Evolutionary conservation across 2,888 invertebrate species (phyloP).

Genomic region (Axea sp.): DNA sequence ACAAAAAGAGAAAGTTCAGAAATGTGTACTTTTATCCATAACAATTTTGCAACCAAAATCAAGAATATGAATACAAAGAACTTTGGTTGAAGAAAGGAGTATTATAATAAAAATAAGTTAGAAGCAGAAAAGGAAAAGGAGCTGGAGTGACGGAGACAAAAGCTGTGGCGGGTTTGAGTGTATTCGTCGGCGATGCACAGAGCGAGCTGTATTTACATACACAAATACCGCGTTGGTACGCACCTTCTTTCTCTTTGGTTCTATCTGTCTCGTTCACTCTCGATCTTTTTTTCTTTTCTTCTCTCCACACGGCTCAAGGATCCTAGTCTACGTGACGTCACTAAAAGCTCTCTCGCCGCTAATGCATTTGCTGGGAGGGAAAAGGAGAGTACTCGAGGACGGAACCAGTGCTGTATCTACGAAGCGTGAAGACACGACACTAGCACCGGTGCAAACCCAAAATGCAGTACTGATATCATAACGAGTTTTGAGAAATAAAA

Average conservation of each 20-base stretch:
- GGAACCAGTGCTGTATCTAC: slow-evolving; percentile 67
- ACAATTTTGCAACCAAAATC: slow-evolving; percentile 14
- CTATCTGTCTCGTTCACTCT: slow-evolving; percentile 15
- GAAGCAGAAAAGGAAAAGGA: slow-evolving; percentile 5
- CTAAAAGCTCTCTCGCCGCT: slow-evolving; percentile 72
- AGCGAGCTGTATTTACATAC: slow-evolving; percentile 55
- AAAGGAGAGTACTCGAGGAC: slow-evolving; percentile 65
- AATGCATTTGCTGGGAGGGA: slow-evolving; percentile 77
- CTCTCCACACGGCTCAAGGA: slow-evolving; percentile 56
- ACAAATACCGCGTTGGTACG: slow-evolving; percentile 35
- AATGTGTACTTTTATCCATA: slow-evolving; percentile 7
- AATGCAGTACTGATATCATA: slow-evolving; percentile 34
- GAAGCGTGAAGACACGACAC: slow-evolving; percentile 72
- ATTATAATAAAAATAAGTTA: slow-evolving; percentile 50
- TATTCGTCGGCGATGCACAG: slow-evolving; percentile 64
- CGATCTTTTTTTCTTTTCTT: slow-evolving; percentile 45
- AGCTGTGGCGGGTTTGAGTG: slow-evolving; percentile 69
- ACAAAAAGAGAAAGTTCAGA: background rate
- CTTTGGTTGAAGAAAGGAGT: slow-evolving; percentile 12
- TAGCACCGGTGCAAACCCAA: slow-evolving; percentile 42
- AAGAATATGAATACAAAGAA: slow-evolving; percentile 6
- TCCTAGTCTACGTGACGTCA: slow-evolving; percentile 69
- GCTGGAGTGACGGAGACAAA: slow-evolving; percentile 66
- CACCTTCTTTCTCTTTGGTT: slow-evolving; percentile 18
- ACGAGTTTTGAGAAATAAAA: slow-evolving; percentile 46